Evolutionary conservation across 2,797 vertebrate species (phyloP).

Genomic region (Macropus fuliginosus): DNA sequence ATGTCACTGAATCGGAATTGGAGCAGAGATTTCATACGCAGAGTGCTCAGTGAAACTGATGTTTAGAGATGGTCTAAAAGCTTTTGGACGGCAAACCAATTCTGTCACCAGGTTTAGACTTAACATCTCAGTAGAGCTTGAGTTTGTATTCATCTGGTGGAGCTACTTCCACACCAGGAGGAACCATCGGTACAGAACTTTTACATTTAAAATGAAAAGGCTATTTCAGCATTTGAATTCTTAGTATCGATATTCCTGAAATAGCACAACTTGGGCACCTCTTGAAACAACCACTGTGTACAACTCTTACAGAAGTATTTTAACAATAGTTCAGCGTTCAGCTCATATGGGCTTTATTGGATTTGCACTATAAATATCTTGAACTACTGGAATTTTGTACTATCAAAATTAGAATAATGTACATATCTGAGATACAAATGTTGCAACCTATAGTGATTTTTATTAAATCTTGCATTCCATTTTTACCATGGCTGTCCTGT

Average conservation of each 20-base stretch:
- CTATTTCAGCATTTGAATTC: slow-evolving; percentile 44
- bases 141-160: not conserved
- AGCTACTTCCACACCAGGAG: not conserved
- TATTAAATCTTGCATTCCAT: slow-evolving; percentile 46
- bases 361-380: slow-evolving; percentile 47
- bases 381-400: slow-evolving; percentile 37
- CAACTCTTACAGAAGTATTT: slow-evolving; percentile 33
- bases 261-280: slow-evolving; percentile 7
- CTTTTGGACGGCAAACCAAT: not conserved
- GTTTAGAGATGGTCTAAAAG: not conserved
- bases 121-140: not conserved
- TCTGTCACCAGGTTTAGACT: not conserved
- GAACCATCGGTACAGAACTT: not conserved
- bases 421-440: not conserved
- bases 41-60: not conserved
- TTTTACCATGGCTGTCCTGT: slow-evolving; percentile 61
- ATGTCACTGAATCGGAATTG: not conserved
- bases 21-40: not conserved
- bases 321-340: slow-evolving; percentile 41
- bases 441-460: slow-evolving; percentile 16
- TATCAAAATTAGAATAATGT: slow-evolving; percentile 1
- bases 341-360: slow-evolving; percentile 18
- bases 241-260: slow-evolving; percentile 50
- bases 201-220: slow-evolving; percentile 43
- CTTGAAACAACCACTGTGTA: slow-evolving; percentile 36